phyloP scores from a whole-genome alignment of 2,113 vertebrate genomes.

The Anhinga anhinga region DNA sequence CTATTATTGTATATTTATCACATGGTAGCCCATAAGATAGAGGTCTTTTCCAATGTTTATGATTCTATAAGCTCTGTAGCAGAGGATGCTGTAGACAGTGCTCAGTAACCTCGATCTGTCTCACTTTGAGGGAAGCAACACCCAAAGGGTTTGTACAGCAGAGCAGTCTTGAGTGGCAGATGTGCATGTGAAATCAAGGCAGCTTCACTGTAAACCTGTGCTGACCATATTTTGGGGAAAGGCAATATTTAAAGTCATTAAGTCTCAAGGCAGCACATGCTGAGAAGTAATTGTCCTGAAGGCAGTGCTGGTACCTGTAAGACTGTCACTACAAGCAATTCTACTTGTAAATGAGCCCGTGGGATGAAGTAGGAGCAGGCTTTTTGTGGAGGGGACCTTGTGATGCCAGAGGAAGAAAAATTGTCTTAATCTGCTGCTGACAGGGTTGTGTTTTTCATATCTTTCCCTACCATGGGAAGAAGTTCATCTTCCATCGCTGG shows the following conservation, averaged over 20 bases:
- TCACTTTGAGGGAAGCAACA: background rate
- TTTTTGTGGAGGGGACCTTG: background rate
- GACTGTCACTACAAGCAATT: background rate
- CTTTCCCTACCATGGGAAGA: background rate
- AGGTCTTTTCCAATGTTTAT: no score
- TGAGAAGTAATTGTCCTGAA: background rate
- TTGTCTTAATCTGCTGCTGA: background rate
- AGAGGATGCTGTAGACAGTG: background rate
- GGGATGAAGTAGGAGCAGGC: background rate
- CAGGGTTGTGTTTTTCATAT: background rate
- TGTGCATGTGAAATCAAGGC: background rate
- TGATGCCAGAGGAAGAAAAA: background rate
- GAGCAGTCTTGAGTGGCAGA: background rate
- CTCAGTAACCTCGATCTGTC: background rate
- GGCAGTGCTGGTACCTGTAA: background rate
- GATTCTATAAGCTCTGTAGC: background rate
- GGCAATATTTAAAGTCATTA: background rate
- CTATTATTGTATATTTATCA: no score
- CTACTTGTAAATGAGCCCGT: background rate
- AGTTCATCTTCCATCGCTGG: background rate
- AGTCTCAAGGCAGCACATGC: background rate
- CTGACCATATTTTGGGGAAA: background rate
- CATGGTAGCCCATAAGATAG: accelerated
- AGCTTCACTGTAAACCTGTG: background rate
- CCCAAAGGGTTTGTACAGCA: background rate